Base-by-base conservation (phyloP, 2,797 vertebrate species). In the Ceryle rudis region DNA sequence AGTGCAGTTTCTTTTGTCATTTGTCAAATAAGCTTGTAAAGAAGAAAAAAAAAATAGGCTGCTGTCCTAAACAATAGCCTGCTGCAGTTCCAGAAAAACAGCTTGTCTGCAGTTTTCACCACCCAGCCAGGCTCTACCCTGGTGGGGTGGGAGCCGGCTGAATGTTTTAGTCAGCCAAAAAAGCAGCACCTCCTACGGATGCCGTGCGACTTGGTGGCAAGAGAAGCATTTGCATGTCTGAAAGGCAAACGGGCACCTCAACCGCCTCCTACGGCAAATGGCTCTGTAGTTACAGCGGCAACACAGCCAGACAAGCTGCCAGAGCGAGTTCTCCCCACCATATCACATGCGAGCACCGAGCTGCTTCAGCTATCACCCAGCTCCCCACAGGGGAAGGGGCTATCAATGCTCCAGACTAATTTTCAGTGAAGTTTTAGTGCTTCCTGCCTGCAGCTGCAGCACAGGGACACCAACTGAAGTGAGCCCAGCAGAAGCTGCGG, bases 31-130 rank as follows among this genome's bases (percentile, higher is more conserved):
- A 89, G 94, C 95, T 65, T 54, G 73, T 47, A 90, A 90, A 93
- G 51, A 60, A 77, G 31, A 39, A 52, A 61, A 72, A 92, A 66
- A 46, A 46, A 46, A 46, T 14, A 57, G 14, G 79, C 91, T 57
- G 18, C 73, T 71, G 81, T 58, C 90, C 91, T 74, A 70, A 95
- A 96, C 91, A 97, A 96, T 92, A 84, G 94, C 78, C 93, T 57
- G 89, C 93, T 96, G 81, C 96, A 92, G 91, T 95, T 96, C 90
- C 95, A 96, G 90, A 96, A 95, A 95, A 95, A 93, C 93, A 67
- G 93, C 93, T 93, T 0, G 44, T 95, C 90, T 92, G 93, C 95
- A 90, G 78, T 95, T 96, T 95, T 92, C 70, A 92, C 88, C 44
- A 6, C 86, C 71, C 86, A 79, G 83, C 57, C 86, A 89, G 85